phyloP scores from a whole-genome alignment of 2,797 vertebrate species.

The Cossypha caffra region DNA sequence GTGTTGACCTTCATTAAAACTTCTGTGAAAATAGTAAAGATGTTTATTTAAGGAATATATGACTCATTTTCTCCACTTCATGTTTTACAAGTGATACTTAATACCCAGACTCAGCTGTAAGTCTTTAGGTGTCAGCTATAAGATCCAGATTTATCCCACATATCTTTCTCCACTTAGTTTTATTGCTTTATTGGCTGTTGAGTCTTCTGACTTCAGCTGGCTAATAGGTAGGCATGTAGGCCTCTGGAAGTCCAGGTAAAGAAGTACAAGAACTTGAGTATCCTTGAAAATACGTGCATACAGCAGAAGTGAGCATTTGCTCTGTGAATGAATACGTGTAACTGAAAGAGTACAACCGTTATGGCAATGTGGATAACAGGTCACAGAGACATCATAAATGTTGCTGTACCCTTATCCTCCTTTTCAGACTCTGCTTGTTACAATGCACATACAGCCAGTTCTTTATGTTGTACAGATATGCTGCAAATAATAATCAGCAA shows the following conservation, averaged over 20 bases:
- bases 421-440: neutral
- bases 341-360: accelerated
- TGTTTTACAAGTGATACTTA: neutral
- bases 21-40: neutral
- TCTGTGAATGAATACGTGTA: accelerated
- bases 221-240: neutral
- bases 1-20: neutral
- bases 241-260: neutral
- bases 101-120: neutral
- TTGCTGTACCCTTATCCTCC: neutral
- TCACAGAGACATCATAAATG: accelerated
- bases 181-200: neutral
- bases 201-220: neutral
- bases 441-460: accelerated
- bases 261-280: neutral
- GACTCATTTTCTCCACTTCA: neutral
- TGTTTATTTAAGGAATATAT: neutral
- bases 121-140: neutral
- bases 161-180: neutral
- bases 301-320: neutral
- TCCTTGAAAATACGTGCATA: accelerated
- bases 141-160: neutral
- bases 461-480: neutral
- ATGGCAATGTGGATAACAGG: accelerated
- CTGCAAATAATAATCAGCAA: neutral